These are phyloP conservation scores for Xyliphius kryptos DNA, from an alignment of 2,113 vertebrate genomes.

Conservation along the genomic window DNA sequence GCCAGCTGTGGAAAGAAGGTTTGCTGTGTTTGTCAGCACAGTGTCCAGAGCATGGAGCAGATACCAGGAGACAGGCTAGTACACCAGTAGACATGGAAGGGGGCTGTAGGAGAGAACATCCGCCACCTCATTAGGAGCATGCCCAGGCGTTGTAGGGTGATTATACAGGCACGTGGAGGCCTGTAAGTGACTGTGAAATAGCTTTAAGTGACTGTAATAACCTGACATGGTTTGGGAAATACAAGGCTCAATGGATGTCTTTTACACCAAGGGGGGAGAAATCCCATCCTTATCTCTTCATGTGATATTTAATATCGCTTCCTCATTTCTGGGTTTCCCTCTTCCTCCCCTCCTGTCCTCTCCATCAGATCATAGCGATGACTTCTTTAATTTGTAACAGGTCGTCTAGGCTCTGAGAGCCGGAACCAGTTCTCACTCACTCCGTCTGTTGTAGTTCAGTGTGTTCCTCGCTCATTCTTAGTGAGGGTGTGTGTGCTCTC, in stretches of 20 bases:
- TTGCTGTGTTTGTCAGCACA: too few species aligned
- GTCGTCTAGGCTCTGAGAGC: constrained; percentile 9
- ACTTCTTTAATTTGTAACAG: constrained; percentile 1
- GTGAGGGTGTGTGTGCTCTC: too few species aligned
- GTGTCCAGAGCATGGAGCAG: too few species aligned
- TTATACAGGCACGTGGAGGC: too few species aligned
- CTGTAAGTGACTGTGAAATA: too few species aligned
- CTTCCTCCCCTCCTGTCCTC: background rate
- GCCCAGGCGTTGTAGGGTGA: too few species aligned
- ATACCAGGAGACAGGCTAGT: too few species aligned
- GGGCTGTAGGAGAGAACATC: too few species aligned
- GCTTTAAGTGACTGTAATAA: constrained; percentile 37
- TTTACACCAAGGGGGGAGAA: constrained; percentile 63
- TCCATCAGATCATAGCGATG: constrained; percentile 1
- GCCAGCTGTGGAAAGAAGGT: too few species aligned
- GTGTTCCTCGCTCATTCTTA: constrained; percentile 1
- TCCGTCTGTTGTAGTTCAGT: background rate
- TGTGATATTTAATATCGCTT: constrained; percentile 83
- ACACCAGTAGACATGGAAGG: too few species aligned
- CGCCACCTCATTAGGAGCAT: too few species aligned
- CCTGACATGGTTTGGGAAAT: constrained; percentile 31
- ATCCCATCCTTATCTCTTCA: constrained; percentile 63
- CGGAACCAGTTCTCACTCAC: background rate
- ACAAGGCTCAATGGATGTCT: constrained; percentile 33
- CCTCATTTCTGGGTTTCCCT: background rate